A percentile compares a stretch with the other conserved stretches of the same genome.
These are phyloP conservation scores for Crotalus viridis DNA, from an alignment of 2,113 vertebrate genomes.

Conservation along the genomic window DNA sequence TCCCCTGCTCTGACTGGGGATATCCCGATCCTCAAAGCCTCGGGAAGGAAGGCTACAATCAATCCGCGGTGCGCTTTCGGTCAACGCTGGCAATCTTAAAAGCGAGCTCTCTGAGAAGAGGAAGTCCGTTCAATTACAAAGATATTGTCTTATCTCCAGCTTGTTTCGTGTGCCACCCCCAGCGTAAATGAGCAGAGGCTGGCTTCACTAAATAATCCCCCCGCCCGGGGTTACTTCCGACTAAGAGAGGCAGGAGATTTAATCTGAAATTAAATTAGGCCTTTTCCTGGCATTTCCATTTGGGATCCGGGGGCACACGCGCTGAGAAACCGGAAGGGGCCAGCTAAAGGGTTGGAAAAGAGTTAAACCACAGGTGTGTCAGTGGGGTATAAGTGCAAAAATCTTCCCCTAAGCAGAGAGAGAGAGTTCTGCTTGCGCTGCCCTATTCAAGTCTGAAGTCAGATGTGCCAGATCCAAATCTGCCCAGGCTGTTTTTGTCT, in stretches of 20 bases:
- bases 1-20: background rate
- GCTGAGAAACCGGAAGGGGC: background rate
- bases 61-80: background rate
- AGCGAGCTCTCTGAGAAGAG: background rate
- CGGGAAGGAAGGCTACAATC: background rate
- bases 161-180: background rate
- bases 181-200: background rate
- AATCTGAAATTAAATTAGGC: background rate
- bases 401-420: background rate
- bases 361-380: background rate
- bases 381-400: background rate
- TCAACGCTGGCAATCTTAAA: background rate
- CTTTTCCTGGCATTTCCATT: background rate
- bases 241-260: background rate
- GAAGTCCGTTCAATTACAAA: background rate
- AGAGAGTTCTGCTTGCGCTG: background rate
- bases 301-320: background rate
- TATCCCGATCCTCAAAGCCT: background rate
- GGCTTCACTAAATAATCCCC: background rate
- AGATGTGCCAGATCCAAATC: background rate
- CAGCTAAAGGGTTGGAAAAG: background rate
- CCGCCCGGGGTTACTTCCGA: background rate
- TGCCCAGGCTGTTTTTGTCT: background rate
- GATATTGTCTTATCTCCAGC: background rate
- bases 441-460: background rate